Evolutionary conservation across 2,113 vertebrate species (phyloP).

Genomic region (Megaceryle maxima): DNA sequence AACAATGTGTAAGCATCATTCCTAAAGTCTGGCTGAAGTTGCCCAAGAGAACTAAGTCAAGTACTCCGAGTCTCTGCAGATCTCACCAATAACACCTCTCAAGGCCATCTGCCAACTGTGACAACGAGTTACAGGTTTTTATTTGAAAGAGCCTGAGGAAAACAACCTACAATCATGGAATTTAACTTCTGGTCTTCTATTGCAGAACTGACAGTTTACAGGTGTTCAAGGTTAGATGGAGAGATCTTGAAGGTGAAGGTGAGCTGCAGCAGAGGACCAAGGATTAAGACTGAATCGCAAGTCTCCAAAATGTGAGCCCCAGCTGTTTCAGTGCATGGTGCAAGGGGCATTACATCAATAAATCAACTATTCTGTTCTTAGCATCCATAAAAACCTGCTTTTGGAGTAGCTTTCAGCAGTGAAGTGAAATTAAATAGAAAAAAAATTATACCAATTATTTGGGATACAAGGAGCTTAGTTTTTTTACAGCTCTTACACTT

Average conservation of each 20-base stretch:
- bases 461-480: neutral
- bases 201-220: neutral
- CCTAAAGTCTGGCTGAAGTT: neutral
- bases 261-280: neutral
- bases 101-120: accelerated
- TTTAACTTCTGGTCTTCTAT: neutral
- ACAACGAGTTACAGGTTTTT: neutral
- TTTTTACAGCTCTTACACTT: neutral
- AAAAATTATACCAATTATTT: neutral
- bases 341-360: neutral
- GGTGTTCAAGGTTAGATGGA: neutral
- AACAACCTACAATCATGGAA: neutral
- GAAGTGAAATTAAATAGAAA: neutral
- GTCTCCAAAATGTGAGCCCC: neutral
- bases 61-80: neutral
- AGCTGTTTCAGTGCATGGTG: neutral
- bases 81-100: neutral
- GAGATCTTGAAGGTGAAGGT: accelerated
- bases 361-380: neutral
- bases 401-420: neutral
- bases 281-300: accelerated
- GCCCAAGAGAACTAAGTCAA: neutral
- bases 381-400: neutral
- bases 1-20: neutral
- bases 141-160: neutral